Evolutionary conservation across 2,797 vertebrate species (phyloP), one percentile per base, ranked within the genome.

Genomic region (Pterois miles): DNA sequence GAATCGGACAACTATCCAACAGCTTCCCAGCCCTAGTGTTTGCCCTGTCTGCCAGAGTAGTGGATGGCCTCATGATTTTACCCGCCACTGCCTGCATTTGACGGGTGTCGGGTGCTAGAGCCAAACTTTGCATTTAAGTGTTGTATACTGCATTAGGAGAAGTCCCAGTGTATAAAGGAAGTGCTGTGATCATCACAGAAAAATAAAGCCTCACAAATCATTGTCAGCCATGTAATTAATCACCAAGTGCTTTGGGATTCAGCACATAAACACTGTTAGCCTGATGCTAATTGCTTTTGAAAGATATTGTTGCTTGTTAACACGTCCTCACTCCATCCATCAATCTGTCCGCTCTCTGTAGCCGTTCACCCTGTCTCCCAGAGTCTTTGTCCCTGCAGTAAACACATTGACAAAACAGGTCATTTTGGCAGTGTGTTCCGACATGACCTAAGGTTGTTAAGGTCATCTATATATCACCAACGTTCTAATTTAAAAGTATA

Each of bases 251-350:
- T 84, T 83, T 81, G 83, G 81, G 81, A 86, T 76, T 76, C 67
- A 54, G 76, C 70, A 71, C 65, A 71, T 83, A 85, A 88, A 89
- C 81, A 79, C 80, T 75, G 66, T 79, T 85, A 60, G 73, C 81
- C 67, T 85, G 81, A 88, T 83, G 76, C 78, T 79, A 87, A 87
- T 89, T 89, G 81, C 80, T 87, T 88, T 73, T 77, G 83, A 83
- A 85, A 91, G 74, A 82, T 84, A 67, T 78, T 85, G 78, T 69
- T 65, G 72, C 80, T 88, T 84, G 83, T 88, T 87, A 86, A 90
- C 80, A 86, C 71, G 73, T 80, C 64, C 48, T 65, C 58, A 31
- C 52, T 66, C 60, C 70, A 88, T 88, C 80, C 86, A 89, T 91
- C 86, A 87, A 48, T 56, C 76, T 78, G 72, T 82, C 65, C 16